Evolutionary conservation across 2,888 invertebrate genomes (phyloP), one percentile per base, ranked within the genome.

Genomic region (Temnothorax unifasciatus): DNA sequence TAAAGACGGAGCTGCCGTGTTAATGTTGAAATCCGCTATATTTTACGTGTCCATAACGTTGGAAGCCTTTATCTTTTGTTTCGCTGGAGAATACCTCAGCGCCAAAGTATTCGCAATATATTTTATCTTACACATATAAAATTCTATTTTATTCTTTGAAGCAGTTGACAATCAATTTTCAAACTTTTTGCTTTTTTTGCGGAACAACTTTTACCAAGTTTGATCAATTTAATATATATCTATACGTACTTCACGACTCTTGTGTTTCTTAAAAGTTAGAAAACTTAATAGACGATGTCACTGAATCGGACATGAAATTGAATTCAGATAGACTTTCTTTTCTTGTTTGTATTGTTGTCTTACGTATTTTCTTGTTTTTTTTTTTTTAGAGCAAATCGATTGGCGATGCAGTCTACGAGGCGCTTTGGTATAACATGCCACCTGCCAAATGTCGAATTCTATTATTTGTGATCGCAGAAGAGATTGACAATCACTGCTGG

Each of bases 81-180:
- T 83, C 38, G 74, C 69, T 8, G 92, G 91, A 41, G 91, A 91
- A 64, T 92, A 92, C 68, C 86, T 91, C 2, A 89, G 87, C 13
- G 82, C 6, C 25, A 87, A 91, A 85, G 91, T 91, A 34, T 34
- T 38, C 25, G 86, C 38, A 59, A 2, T 13, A 47, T 73, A 59
- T 73, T 73, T 73, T 38, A 59, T 59, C 18, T 59, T 34, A 47
- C 6, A 54, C 2, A 5, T 18, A 15, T n/a, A 15, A 50, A 68
- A 25, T 75, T 61, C 3, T 34, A 21, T 61, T 75, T 61, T 4
- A 64, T 29, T 76, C 18, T 25, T 34, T 13, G 8, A 3, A 3
- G 3, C 18, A 4, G 6, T 18, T 57, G 15, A 3, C 11, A 21
- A 59, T 41, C 25, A 52, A 76, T 50, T 63, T 34, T 50, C 6